Base-by-base conservation (phyloP, 2,797 vertebrate species). In the Notolepis coatsorum region DNA sequence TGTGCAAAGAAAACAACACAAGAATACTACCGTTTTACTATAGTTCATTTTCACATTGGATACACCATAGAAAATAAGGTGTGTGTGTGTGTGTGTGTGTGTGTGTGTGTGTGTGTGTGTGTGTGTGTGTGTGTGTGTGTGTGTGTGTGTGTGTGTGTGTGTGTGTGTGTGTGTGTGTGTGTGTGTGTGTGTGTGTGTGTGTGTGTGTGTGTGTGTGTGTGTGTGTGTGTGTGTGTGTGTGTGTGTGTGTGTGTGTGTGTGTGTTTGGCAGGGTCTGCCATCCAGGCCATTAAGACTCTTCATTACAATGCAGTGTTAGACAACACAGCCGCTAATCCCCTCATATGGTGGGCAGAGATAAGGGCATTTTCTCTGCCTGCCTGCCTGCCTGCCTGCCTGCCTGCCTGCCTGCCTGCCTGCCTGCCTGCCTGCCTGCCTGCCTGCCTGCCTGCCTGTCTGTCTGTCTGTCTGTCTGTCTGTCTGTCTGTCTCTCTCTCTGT, bases 281-380 rank as follows among this genome's bases (percentile, higher is more conserved):
- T 81, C 81, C 73, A 88, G 84, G 83, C 87, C 90, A 89, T 89
- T 90, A 87, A 91, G 90, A 83, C 68, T 79, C 79, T 81, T 84
- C 87, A 88, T 87, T 90, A 62, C 66, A 89, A 82, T 85, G 87
- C 81, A 82, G 86, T 84, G 84, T 87, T 80, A 84, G 81, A 84
- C 82, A 88, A 85, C 81, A 79, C 80, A 81, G 81, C 62, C 72
- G 71, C 84, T 86, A 85, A 91, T 89, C 84, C 89, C 74, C 73
- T 88, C 84, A 84, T 88, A 85, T 91, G 90, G 80, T 72, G 72
- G 58, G 63, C 79, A 71, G 77, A 42, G 91, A 92, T 92, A 92
- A 92, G 85, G 63, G 79, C 80, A 71, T 86, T 83, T n/a, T n/a
- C n/a, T n/a, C n/a, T 43, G 49, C 48, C 9, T 30, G 7, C n/a